These are phyloP conservation scores for Colossoma macropomum DNA, from an alignment of 2,113 vertebrate species.

Conservation along the genomic window DNA sequence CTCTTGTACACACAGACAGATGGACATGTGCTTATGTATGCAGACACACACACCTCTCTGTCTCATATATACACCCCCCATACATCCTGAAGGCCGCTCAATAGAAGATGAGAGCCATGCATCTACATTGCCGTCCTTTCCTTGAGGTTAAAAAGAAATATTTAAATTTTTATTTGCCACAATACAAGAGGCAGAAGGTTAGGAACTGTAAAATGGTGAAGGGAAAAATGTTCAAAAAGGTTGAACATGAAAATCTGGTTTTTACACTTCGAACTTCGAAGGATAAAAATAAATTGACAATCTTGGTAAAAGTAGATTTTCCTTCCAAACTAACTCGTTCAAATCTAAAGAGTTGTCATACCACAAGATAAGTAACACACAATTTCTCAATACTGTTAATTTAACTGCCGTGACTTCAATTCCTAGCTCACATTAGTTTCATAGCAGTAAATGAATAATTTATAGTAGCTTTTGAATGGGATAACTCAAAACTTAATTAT, in stretches of 20 bases:
- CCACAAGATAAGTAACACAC: no score
- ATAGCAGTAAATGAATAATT: no score
- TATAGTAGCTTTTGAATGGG: no score
- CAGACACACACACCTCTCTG: background rate
- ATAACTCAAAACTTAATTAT: no score
- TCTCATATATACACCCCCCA: background rate
- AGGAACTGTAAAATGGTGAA: background rate
- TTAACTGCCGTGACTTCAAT: no score
- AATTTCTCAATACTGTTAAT: no score
- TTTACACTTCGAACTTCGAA: background rate
- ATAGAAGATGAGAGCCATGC: conserved; percentile 9
- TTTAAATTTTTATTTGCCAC: conserved; percentile 18
- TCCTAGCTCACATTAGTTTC: no score
- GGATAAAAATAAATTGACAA: background rate
- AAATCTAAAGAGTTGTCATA: background rate
- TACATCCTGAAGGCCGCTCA: conserved; percentile 11
- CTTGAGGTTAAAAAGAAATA: background rate
- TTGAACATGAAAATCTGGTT: background rate
- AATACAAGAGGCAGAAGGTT: conserved; percentile 5
- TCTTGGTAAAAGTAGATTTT: background rate
- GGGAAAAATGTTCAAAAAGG: background rate
- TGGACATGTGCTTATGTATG: no score
- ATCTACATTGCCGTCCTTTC: background rate
- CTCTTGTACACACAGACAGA: background rate
- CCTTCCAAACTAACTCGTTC: background rate